These are phyloP conservation scores for Bombus picipes DNA, from an alignment of 1,140 invertebrate species.

Conservation along the genomic window DNA sequence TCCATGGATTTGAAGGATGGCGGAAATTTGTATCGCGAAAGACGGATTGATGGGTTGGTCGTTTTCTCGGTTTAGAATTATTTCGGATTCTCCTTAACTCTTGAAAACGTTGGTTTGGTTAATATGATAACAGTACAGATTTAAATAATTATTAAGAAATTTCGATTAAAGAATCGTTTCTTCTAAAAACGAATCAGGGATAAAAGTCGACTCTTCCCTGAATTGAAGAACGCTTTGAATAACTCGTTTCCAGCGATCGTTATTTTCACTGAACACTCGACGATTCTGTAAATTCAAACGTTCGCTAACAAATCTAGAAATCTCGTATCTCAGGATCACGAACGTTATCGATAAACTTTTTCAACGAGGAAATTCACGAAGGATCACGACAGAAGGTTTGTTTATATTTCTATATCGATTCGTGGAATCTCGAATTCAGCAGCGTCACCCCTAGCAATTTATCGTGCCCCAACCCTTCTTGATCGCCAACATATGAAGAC, in stretches of 20 bases:
- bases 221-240: too few relatives aligned
- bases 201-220: too few relatives aligned
- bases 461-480: constrained; percentile 65
- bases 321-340: neutral
- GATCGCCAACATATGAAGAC: constrained; percentile 75
- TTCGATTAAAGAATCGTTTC: too few relatives aligned
- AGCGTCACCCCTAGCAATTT: constrained; percentile 24
- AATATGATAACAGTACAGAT: too few relatives aligned
- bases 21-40: neutral
- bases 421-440: constrained; percentile 15
- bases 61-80: too few relatives aligned
- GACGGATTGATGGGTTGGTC: neutral
- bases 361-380: neutral
- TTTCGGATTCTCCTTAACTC: too few relatives aligned
- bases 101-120: too few relatives aligned
- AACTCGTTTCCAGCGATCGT: too few relatives aligned
- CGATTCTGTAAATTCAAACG: neutral
- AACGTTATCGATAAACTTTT: neutral
- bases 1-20: neutral
- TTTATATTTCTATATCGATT: constrained; percentile 25
- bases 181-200: too few relatives aligned
- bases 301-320: neutral
- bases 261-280: too few relatives aligned
- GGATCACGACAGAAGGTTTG: neutral
- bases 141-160: too few relatives aligned